Evolutionary conservation across 2,797 vertebrate species (phyloP), one percentile per base, ranked within the genome.

Genomic region (Cryptoprocta ferox): DNA sequence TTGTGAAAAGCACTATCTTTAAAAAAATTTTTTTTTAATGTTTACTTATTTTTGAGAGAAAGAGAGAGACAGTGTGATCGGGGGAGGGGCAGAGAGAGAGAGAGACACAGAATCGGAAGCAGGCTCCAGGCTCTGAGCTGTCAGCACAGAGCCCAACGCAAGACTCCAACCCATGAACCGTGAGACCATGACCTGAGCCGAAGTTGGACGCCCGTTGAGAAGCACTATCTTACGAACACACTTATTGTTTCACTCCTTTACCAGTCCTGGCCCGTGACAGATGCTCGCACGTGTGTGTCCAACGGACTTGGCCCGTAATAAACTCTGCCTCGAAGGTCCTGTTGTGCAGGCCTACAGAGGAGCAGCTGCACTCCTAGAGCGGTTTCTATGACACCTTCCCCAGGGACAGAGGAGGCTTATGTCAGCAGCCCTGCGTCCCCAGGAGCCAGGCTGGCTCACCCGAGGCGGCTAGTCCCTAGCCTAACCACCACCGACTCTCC

Each of bases 211-310:
- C 56, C 42, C 30, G 10, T 42, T 90, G 42, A 78, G 65, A 89
- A 94, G 78, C 13, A 73, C 11, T n/a, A 26, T 45, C 48, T 80
- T 21, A 45, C 76, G 42, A 65, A 81, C 24, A 32, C 2, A 88
- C 24, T 63, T 89, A 39, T 19, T 42, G n/a, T 65, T 86, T 68
- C 88, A 42, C 81, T 85, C 21, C n/a, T 30, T 85, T 16, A n/a
- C 61, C 18, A 16, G 45, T 81, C 9, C 18, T 75, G 66, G 28
- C 35, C 70, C 1, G 8, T 65, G n/a, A 53, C 39, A 56, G 35
- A 56, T 10, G 5, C 48, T 45, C 37, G n/a, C 18, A 19, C 12
- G 1, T 56, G 28, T 56, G 83, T 83, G 24, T n/a, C 42, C 61
- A 76, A 30, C 28, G 28, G 66, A 61, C 19, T 16, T 78, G 78